Evolutionary conservation across 2,888 invertebrate genomes (phyloP).

Genomic region (Amblyjoppa proteus): DNA sequence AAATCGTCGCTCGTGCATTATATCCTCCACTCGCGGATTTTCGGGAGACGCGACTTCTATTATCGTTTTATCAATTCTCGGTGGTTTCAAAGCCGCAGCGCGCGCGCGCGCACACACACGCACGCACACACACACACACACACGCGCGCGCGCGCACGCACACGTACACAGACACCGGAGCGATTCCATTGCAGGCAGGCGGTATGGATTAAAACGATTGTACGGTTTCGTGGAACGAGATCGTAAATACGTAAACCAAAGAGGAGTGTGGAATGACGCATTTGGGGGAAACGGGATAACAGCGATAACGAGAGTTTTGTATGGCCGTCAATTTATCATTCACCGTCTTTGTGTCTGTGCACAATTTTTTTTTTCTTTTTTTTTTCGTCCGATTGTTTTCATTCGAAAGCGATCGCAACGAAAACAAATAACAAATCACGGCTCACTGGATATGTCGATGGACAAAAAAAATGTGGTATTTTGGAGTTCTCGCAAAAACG

Average conservation of each 20-base stretch:
- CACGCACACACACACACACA: not conserved
- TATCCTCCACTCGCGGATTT: conserved; percentile 8
- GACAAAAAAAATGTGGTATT: not conserved
- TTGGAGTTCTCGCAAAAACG: not conserved
- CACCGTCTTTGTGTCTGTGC: not conserved
- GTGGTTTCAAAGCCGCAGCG: conserved; percentile 8
- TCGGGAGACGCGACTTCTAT: not conserved
- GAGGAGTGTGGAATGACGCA: not conserved
- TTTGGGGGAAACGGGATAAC: conserved; percentile 2
- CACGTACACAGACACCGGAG: not conserved
- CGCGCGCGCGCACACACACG: not conserved
- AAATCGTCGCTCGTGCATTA: not conserved
- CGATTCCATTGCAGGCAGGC: not conserved
- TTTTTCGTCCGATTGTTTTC: not conserved
- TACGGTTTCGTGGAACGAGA: conserved; percentile 4
- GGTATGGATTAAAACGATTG: not conserved
- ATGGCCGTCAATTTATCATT: conserved; percentile 16
- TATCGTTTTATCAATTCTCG: conserved; percentile 1
- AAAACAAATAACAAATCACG: not conserved
- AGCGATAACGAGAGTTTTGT: conserved; percentile 37
- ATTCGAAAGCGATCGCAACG: conserved; percentile 1
- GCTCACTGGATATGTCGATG: not conserved
- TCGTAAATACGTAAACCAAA: conserved; percentile 12
- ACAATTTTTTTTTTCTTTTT: not conserved
- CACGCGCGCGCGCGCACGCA: no score